phyloP scores from a whole-genome alignment of 1,140 invertebrate genomes.

The Pomacea maculata region DNA sequence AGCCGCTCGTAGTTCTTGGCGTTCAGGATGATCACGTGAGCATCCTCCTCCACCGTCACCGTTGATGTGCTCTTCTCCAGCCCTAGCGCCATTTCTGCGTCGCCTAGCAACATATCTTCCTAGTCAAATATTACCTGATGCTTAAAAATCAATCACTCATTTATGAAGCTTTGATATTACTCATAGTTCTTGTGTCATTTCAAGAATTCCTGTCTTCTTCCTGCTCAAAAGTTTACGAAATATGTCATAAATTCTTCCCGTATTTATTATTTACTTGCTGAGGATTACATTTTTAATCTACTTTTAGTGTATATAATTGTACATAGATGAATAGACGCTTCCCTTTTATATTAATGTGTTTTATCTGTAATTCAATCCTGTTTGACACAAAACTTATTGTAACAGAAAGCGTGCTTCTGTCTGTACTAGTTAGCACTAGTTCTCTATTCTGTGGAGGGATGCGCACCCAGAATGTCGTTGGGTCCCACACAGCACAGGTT shows the following conservation, averaged over 20 bases:
- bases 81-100: constrained; percentile 55
- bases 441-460: not conserved
- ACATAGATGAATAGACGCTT: not conserved
- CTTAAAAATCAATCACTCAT: too few relatives aligned
- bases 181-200: too few relatives aligned
- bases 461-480: constrained; percentile 50
- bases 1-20: constrained; percentile 60
- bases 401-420: not conserved
- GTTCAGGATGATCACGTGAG: constrained; percentile 56
- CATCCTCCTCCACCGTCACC: constrained; percentile 51
- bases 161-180: too few relatives aligned
- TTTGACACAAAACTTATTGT: not conserved
- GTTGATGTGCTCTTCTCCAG: constrained; percentile 52
- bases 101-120: constrained; percentile 33
- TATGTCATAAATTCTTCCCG: too few relatives aligned
- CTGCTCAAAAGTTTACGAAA: too few relatives aligned
- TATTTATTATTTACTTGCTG: too few relatives aligned
- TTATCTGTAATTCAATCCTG: not conserved
- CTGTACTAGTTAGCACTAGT: too few relatives aligned
- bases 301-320: not conserved
- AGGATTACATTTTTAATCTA: not conserved
- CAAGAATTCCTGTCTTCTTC: too few relatives aligned
- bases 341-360: not conserved
- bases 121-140: too few relatives aligned
- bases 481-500: constrained; percentile 51